These are phyloP conservation scores for Bombus picipes DNA, from an alignment of 1,140 invertebrate species.

Conservation along the genomic window DNA sequence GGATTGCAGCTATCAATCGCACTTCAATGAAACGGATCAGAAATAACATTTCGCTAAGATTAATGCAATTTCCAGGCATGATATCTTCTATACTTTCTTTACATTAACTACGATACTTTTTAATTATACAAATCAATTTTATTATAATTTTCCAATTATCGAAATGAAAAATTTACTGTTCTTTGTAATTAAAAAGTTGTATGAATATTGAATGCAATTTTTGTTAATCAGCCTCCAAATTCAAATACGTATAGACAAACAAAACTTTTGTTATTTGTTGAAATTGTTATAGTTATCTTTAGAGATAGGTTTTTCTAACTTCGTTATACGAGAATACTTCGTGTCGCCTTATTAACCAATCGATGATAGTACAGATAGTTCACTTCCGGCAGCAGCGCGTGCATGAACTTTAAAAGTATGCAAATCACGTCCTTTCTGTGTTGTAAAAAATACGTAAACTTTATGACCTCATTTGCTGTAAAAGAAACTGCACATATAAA, in stretches of 20 bases:
- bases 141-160: background rate
- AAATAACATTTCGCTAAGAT: background rate
- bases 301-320: background rate
- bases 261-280: background rate
- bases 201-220: background rate
- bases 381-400: background rate
- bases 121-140: background rate
- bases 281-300: background rate
- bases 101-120: background rate
- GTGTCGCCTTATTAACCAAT: background rate
- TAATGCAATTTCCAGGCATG: background rate
- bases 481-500: background rate
- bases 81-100: background rate
- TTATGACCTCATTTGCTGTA: background rate
- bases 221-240: background rate
- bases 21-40: background rate
- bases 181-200: background rate
- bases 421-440: background rate
- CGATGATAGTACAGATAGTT: background rate
- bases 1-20: background rate
- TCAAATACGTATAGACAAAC: background rate
- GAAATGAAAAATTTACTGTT: background rate
- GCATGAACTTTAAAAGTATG: conserved; percentile 1
- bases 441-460: background rate
- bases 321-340: background rate